Evolutionary conservation across 2,113 vertebrate genomes (phyloP).

Genomic region (Hippocampus guttulatus): DNA sequence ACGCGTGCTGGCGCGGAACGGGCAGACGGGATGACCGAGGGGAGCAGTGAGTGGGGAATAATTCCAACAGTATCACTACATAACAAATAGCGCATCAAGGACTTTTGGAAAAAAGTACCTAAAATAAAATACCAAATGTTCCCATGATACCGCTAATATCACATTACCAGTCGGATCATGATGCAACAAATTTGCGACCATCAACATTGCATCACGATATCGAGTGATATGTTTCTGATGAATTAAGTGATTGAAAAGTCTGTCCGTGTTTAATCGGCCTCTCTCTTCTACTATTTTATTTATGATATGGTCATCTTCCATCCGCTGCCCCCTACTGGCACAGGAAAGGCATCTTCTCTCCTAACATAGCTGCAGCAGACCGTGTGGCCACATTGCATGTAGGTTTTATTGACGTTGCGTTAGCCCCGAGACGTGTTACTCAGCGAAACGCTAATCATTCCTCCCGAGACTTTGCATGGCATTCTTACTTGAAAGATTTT

Average conservation of each 20-base stretch:
- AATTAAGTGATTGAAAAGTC: neutral
- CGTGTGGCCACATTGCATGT: conserved; percentile 6
- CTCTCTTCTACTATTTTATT: neutral
- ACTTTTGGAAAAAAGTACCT: no score
- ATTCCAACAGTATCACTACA: no score
- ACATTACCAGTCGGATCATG: no score
- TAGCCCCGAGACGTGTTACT: neutral
- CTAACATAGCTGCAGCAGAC: conserved; percentile 2
- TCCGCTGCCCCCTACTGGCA: neutral
- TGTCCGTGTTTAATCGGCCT: neutral
- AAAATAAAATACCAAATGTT: no score
- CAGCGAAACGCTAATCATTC: conserved; percentile 23
- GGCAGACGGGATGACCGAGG: no score
- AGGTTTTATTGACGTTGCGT: neutral
- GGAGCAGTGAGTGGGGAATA: no score
- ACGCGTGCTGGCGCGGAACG: no score
- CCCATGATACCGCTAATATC: no score
- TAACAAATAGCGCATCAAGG: no score
- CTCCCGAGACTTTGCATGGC: neutral
- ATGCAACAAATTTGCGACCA: neutral
- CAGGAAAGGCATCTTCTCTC: no score
- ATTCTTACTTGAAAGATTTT: neutral
- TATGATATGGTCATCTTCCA: neutral
- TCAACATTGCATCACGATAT: neutral
- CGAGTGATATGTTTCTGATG: neutral